Evolutionary conservation across 2,888 invertebrate genomes (phyloP).

Genomic region (Lasioglossum oenotherae): DNA sequence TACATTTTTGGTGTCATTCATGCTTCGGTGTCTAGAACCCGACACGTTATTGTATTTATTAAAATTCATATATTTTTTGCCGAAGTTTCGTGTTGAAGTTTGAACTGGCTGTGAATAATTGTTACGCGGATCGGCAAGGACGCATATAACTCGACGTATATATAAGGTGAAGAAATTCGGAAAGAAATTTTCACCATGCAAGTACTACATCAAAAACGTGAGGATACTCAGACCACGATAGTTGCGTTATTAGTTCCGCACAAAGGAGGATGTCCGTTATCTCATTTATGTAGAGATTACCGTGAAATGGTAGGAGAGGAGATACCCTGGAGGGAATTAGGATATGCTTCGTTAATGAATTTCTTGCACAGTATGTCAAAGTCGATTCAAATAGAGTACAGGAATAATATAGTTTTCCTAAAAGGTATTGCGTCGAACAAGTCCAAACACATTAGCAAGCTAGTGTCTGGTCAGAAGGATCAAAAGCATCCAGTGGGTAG

Average conservation of each 20-base stretch:
- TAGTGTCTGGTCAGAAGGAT: constrained; percentile 72
- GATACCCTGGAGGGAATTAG: constrained; percentile 73
- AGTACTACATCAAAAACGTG: not conserved
- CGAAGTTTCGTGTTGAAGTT: not conserved
- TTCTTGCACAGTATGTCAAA: constrained; percentile 68
- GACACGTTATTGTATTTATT: not conserved
- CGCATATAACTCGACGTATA: not conserved
- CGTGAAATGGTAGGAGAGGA: constrained; percentile 55
- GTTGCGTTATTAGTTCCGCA: constrained; percentile 66
- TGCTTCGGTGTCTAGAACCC: not conserved
- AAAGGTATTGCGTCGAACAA: constrained; percentile 69
- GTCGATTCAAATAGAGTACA: constrained; percentile 37
- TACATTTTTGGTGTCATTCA: not conserved
- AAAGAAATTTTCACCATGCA: constrained; percentile 30
- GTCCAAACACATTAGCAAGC: constrained; percentile 70
- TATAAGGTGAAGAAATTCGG: not conserved
- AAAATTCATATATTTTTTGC: not conserved
- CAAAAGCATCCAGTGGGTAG: not conserved
- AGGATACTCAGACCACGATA: constrained; percentile 65
- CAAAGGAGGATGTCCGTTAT: constrained; percentile 27
- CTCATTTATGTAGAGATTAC: constrained; percentile 58
- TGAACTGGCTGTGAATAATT: not conserved
- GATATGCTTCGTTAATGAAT: constrained; percentile 57
- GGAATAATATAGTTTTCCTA: constrained; percentile 33
- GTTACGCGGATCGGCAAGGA: not conserved